Evolutionary conservation across 2,888 invertebrate species (phyloP).

Genomic region (Arenicola marina): DNA sequence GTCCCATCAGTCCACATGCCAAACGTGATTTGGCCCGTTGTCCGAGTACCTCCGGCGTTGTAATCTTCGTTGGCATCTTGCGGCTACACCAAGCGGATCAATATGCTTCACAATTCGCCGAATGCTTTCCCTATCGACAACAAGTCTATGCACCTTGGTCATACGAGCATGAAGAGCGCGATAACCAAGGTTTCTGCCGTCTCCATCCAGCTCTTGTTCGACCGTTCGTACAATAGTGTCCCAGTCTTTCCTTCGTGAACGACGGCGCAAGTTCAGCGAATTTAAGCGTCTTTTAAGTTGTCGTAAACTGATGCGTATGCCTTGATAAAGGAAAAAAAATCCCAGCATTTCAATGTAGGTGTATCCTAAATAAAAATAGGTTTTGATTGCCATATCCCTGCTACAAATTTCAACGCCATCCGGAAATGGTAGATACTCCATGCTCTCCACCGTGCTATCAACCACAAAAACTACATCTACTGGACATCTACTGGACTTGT

Average conservation of each 20-base stretch:
- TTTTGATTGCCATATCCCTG: background rate
- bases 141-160: background rate
- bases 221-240: background rate
- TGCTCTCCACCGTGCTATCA: too few relatives aligned
- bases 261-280: background rate
- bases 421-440: background rate
- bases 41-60: background rate
- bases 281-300: background rate
- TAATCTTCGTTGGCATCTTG: background rate
- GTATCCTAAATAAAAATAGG: background rate
- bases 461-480: too few relatives aligned
- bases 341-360: background rate
- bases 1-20: constrained; percentile 2
- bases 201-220: background rate
- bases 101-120: background rate
- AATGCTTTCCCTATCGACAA: background rate
- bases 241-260: background rate
- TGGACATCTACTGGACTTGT: too few relatives aligned
- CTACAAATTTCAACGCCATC: background rate
- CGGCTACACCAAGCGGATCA: background rate
- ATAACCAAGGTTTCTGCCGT: background rate
- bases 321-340: background rate
- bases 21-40: background rate
- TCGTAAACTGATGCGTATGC: background rate
- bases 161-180: background rate